Conservation (phyloP, 2,888 invertebrate species). For the Lasioglossum figueresi region DNA sequence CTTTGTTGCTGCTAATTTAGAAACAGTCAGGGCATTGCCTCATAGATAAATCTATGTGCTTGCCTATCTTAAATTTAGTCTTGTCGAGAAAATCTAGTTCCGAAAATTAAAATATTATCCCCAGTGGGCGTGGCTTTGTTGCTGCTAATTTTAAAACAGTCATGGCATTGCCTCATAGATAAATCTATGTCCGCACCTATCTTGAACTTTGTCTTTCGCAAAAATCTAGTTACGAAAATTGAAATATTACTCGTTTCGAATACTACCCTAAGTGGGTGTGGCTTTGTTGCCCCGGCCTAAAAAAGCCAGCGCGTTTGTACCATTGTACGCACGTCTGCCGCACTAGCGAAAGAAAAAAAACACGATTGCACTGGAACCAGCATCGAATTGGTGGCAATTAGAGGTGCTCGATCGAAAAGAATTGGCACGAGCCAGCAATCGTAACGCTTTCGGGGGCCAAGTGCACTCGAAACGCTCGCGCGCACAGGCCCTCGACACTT, state of each 20-base stretch:
- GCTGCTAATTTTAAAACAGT: neutral
- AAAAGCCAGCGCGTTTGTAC: neutral
- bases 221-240: neutral
- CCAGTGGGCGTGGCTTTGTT: neutral
- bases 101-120: neutral
- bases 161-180: neutral
- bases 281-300: neutral
- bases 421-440: neutral
- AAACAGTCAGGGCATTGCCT: neutral
- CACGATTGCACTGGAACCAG: neutral
- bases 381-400: neutral
- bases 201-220: neutral
- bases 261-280: neutral
- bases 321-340: neutral
- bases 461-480: constrained; percentile 22
- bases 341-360: neutral
- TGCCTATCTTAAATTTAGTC: neutral
- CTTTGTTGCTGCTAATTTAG: neutral
- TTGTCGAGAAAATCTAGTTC: neutral
- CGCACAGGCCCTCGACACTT: neutral
- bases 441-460: constrained; percentile 25
- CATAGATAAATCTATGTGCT: neutral
- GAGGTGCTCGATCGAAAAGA: neutral
- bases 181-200: neutral
- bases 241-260: neutral